Evolutionary conservation across 2,113 vertebrate species (phyloP).

Genomic region (Trematomus loennbergii): DNA sequence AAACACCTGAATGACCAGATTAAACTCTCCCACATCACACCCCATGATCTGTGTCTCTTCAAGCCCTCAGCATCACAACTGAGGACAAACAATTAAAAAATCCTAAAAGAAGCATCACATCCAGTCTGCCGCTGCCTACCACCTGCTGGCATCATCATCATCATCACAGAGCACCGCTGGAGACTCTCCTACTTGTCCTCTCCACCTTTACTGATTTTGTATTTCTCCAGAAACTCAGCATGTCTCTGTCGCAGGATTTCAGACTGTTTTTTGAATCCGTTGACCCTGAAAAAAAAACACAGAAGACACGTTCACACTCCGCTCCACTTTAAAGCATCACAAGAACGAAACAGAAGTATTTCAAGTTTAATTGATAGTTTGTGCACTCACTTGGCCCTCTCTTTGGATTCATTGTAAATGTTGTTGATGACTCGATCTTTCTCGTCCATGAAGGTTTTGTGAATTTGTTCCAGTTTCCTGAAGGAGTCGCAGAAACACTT

Average conservation of each 20-base stretch:
- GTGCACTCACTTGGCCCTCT: conserved; percentile 85
- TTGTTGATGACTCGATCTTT: conserved; percentile 86
- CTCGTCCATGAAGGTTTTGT: conserved; percentile 88
- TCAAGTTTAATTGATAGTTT: too few species aligned
- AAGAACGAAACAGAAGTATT: neutral
- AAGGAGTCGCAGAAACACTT: conserved; percentile 31
- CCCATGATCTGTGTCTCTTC: neutral
- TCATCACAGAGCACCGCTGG: neutral
- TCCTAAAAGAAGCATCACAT: conserved; percentile 33
- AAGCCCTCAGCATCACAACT: neutral
- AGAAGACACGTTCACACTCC: neutral
- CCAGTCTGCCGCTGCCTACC: neutral
- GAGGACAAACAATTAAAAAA: conserved; percentile 15
- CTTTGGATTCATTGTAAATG: conserved; percentile 89
- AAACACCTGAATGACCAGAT: conserved; percentile 1
- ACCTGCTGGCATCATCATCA: conserved; percentile 23
- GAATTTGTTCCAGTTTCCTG: conserved; percentile 88
- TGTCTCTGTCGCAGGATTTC: conserved; percentile 86
- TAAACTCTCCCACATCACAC: neutral
- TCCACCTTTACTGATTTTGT: conserved; percentile 52
- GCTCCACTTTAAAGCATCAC: neutral
- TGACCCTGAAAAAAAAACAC: conserved; percentile 72
- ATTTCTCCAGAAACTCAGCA: conserved; percentile 80
- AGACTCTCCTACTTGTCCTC: conserved; percentile 73
- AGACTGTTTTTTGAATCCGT: conserved; percentile 85